A percentile compares a stretch with the other conserved stretches of the same genome.
phyloP scores from a whole-genome alignment of 2,113 vertebrate genomes.

The Dipodomys stephensi region DNA sequence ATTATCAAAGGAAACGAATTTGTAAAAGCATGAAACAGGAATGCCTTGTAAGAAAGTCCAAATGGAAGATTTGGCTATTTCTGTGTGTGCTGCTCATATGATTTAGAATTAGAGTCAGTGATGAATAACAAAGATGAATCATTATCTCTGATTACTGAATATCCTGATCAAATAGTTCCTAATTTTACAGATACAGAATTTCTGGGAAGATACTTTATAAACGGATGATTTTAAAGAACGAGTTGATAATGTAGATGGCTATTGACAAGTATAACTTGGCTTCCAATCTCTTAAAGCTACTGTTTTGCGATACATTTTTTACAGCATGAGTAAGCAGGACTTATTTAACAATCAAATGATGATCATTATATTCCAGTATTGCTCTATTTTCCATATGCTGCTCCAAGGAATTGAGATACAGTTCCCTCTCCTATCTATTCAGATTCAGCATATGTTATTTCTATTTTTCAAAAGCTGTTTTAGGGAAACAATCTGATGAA shows the following conservation, averaged over 20 bases:
- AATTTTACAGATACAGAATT: conserved; percentile 44
- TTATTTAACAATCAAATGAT: neutral
- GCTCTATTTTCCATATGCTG: neutral
- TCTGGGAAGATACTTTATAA: conserved; percentile 39
- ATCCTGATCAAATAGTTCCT: neutral
- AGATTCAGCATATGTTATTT: conserved; percentile 30
- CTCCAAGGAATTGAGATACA: neutral
- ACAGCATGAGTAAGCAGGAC: neutral
- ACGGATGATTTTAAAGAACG: conserved; percentile 12
- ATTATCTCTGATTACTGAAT: conserved; percentile 48
- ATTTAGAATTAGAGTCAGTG: conserved; percentile 26
- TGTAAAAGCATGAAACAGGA: conserved; percentile 2
- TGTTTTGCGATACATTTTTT: conserved; percentile 21
- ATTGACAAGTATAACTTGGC: neutral
- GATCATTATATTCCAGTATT: neutral
- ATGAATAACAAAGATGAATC: conserved; percentile 52
- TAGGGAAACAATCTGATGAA: conserved; percentile 71
- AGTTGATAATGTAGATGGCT: conserved; percentile 36
- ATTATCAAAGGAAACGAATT: conserved; percentile 64
- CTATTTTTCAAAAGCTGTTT: conserved; percentile 68
- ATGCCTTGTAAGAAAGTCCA: conserved; percentile 23
- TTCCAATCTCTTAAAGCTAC: neutral
- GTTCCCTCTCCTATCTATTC: conserved; percentile 27
- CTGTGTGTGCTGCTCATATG: neutral
- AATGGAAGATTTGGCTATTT: conserved; percentile 19